phyloP scores from a whole-genome alignment of 2,113 vertebrate species.

The Orthonyx spaldingii region DNA sequence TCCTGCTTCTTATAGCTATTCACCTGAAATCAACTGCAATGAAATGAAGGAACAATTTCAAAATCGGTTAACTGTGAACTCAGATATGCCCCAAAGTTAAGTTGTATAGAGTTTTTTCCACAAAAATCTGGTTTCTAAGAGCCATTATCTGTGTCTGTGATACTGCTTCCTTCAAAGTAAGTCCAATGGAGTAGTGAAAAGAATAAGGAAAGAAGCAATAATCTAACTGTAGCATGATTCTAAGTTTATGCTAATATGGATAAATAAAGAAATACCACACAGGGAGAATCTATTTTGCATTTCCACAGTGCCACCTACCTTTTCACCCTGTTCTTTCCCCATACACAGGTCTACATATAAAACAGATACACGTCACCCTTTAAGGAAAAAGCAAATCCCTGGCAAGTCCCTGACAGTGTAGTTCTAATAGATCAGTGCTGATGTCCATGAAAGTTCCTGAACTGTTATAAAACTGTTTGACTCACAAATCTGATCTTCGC shows the following conservation, averaged over 20 bases:
- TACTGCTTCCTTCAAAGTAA: background rate
- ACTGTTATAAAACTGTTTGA: background rate
- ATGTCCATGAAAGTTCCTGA: background rate
- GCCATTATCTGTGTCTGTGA: background rate
- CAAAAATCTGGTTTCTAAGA: background rate
- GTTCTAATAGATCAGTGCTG: background rate
- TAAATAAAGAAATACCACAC: background rate
- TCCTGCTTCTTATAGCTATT: background rate
- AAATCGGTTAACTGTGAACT: background rate
- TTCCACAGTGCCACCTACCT: background rate
- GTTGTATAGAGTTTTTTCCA: background rate
- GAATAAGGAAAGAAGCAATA: background rate
- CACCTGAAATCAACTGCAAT: background rate
- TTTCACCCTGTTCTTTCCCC: background rate
- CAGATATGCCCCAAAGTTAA: background rate
- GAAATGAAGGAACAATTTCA: background rate
- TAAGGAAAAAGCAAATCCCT: background rate
- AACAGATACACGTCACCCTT: background rate
- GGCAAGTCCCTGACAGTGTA: rapidly evolving
- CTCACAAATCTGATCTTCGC: background rate
- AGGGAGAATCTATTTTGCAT: background rate
- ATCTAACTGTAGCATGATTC: background rate
- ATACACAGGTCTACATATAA: background rate
- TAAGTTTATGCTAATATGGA: background rate
- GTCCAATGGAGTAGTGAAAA: background rate